phyloP scores from a whole-genome alignment of 2,797 vertebrate genomes.

The Agapornis canus region DNA sequence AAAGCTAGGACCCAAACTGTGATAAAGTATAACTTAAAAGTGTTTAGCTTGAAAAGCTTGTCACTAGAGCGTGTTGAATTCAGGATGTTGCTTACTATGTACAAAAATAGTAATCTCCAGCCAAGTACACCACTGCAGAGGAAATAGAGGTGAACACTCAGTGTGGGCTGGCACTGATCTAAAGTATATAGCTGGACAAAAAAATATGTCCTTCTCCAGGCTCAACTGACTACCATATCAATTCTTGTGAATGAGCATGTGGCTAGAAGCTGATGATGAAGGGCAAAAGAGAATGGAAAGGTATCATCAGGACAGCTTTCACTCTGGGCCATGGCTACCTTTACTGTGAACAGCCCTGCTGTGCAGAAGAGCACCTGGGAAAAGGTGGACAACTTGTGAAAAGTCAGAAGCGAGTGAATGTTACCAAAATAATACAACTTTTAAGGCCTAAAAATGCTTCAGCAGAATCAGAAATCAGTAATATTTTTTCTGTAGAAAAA shows the following conservation, averaged over 20 bases:
- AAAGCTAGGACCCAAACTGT: background rate
- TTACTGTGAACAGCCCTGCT: background rate
- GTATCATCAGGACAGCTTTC: background rate
- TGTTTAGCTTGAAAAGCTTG: background rate
- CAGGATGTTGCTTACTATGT: background rate
- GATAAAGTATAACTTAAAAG: background rate
- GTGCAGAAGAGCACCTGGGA: background rate
- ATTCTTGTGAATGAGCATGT: background rate
- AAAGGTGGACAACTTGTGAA: background rate
- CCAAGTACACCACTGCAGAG: background rate
- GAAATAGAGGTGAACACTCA: background rate
- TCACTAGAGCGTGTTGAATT: background rate
- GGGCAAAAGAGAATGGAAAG: background rate
- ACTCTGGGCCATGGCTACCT: accelerated
- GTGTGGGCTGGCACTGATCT: background rate
- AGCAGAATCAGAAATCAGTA: background rate
- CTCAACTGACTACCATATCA: background rate
- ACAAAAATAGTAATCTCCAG: background rate
- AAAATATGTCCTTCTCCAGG: background rate
- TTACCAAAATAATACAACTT: background rate
- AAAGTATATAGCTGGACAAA: background rate
- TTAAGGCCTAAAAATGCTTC: background rate
- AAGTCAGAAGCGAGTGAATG: background rate
- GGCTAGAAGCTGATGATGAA: background rate
- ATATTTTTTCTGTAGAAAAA: background rate